Percentiles rank a stretch among this genome's conserved stretches.
Evolutionary conservation across 2,888 invertebrate species (phyloP).

Genomic region (Tipula lateralis): DNA sequence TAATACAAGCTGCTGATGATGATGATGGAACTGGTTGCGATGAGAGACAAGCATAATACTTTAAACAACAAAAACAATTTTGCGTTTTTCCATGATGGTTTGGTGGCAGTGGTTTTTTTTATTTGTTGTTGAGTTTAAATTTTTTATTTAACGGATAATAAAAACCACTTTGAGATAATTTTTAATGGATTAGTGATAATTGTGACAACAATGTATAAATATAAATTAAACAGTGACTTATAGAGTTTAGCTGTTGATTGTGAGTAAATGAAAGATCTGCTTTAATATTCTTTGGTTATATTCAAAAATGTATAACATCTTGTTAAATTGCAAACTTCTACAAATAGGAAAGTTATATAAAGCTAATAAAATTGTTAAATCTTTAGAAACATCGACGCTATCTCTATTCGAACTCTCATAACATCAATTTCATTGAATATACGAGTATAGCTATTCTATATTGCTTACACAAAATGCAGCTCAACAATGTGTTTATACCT

Average conservation of each 20-base stretch:
- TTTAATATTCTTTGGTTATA: not conserved
- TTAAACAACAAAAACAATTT: not conserved
- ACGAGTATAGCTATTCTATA: not conserved
- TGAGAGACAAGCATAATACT: not conserved
- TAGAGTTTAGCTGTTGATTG: not conserved
- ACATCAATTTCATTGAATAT: no score
- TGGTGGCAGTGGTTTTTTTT: not conserved
- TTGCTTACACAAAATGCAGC: not conserved
- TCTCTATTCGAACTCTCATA: no score
- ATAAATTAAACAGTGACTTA: not conserved
- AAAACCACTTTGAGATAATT: slow-evolving; percentile 24
- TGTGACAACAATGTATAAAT: not conserved
- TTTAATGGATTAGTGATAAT: slow-evolving; percentile 19
- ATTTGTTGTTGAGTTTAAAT: not conserved
- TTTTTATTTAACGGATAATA: not conserved
- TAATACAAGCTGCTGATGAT: not conserved
- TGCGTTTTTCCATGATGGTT: not conserved
- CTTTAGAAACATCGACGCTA: no score
- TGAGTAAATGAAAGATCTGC: not conserved
- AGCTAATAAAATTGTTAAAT: no score
- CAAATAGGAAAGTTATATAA: no score
- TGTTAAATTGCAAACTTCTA: no score
- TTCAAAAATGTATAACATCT: no score
- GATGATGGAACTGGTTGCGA: not conserved
- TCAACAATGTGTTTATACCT: not conserved